phyloP scores from a whole-genome alignment of 2,888 invertebrate genomes.

The Dryadula phaetusa region DNA sequence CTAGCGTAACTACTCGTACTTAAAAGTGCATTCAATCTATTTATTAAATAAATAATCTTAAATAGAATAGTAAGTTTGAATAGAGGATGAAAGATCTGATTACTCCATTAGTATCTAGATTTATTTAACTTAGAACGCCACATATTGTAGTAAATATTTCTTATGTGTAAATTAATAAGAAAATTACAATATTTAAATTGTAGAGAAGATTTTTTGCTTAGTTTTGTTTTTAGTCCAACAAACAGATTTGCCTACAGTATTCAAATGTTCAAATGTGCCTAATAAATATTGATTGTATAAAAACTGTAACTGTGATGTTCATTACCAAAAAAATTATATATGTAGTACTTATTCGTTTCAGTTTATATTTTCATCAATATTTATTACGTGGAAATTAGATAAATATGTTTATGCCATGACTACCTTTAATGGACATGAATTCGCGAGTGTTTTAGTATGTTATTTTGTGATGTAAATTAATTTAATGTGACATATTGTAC shows the following conservation, averaged over 20 bases:
- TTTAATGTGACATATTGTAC: slow-evolving; percentile 32
- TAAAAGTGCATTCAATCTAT: slow-evolving; percentile 33
- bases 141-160: slow-evolving; percentile 35
- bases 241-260: slow-evolving; percentile 12
- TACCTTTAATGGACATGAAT: not conserved
- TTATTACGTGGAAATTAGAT: slow-evolving; percentile 23
- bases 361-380: slow-evolving; percentile 34
- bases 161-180: slow-evolving; percentile 35
- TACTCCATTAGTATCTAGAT: slow-evolving; percentile 26
- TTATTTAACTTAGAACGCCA: slow-evolving; percentile 29
- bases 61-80: slow-evolving; percentile 16
- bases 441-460: not conserved
- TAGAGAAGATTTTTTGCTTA: not conserved
- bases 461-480: slow-evolving; percentile 27
- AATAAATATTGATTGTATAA: slow-evolving; percentile 39
- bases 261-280: slow-evolving; percentile 26
- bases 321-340: slow-evolving; percentile 51
- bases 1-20: slow-evolving; percentile 56
- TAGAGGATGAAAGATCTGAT: slow-evolving; percentile 36
- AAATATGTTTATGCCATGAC: slow-evolving; percentile 8
- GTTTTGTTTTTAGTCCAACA: slow-evolving; percentile 2
- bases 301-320: slow-evolving; percentile 51
- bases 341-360: slow-evolving; percentile 37
- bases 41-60: slow-evolving; percentile 4
- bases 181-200: slow-evolving; percentile 21